A percentile compares a stretch with the other conserved stretches of the same genome.
Evolutionary conservation across 2,797 vertebrate species (phyloP).

Genomic region (Luscinia luscinia): DNA sequence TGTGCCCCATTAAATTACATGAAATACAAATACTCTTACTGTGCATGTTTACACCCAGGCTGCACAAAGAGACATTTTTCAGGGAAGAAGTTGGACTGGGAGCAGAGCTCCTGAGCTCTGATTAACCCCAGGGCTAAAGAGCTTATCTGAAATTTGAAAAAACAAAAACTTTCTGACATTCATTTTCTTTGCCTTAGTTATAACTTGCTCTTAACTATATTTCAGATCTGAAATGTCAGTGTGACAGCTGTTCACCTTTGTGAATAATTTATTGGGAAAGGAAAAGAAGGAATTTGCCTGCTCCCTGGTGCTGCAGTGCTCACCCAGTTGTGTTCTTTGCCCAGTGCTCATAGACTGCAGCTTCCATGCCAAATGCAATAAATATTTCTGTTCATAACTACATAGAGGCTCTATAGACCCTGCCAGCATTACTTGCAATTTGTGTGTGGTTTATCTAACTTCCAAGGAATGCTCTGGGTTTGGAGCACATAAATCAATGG

Average conservation of each 20-base stretch:
- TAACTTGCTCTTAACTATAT: slow-evolving; percentile 82
- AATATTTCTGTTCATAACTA: slow-evolving; percentile 51
- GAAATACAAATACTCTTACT: slow-evolving; percentile 52
- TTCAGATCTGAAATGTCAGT: slow-evolving; percentile 79
- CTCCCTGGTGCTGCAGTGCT: slow-evolving; percentile 46
- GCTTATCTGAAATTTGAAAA: slow-evolving; percentile 81
- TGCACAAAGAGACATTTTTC: slow-evolving; percentile 61
- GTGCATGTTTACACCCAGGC: slow-evolving; percentile 70
- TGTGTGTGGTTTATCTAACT: slow-evolving; percentile 50
- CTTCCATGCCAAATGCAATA: slow-evolving; percentile 38
- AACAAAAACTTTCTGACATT: slow-evolving; percentile 77
- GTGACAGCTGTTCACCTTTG: slow-evolving; percentile 79
- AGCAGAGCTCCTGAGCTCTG: slow-evolving; percentile 41
- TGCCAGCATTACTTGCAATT: slow-evolving; percentile 28
- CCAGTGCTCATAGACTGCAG: slow-evolving; percentile 15
- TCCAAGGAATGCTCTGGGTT: slow-evolving; percentile 44
- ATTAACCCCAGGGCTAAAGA: slow-evolving; percentile 78
- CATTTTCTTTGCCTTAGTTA: slow-evolving; percentile 78
- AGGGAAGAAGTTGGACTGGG: slow-evolving; percentile 62
- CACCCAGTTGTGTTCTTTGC: slow-evolving; percentile 31
- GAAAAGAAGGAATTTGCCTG: slow-evolving; percentile 66
- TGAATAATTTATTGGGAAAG: slow-evolving; percentile 77
- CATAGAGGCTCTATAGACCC: slow-evolving; percentile 11
- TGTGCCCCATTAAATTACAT: slow-evolving; percentile 29
- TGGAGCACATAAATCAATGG: slow-evolving; percentile 8